Evolutionary conservation across 2,797 vertebrate species (phyloP), one percentile per base, ranked within the genome.

Genomic region (Dromococcyx pavoninus): DNA sequence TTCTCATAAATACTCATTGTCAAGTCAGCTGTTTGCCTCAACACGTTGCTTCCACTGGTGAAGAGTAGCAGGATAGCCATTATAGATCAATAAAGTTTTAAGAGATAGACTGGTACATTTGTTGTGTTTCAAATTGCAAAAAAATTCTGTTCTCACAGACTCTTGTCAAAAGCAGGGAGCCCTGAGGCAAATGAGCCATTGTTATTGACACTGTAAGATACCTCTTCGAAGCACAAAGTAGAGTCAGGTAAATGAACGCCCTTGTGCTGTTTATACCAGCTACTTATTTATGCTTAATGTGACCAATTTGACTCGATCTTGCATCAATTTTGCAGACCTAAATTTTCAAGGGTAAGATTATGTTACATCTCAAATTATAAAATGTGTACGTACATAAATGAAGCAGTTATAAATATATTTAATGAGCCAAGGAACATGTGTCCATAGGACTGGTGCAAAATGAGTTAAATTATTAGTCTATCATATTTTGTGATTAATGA

Each of bases 381-480:
- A 94, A 93, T 69, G 35, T 54, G 16, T 73, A 79, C 91, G 65
- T 72, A 67, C 27, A 27, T 71, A 91, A 89, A 85, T 58, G 80
- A 93, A 91, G 71, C 64, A 93, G 86, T 90, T 88, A 94, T 81
- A 89, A 94, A 89, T 80, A 61, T 80, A 53, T n/a, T 46, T 95
- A 97, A 97, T 98, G 96, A 96, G 80, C 86, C 10, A 23, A 72
- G 88, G 93, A 93, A 86, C 95, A 89, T 94, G 90, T 89, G 93
- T 75, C 92, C 75, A 79, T 81, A 74, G 89, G 89, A 96, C 95
- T 95, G 91, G 50, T 87, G 90, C 85, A 88, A 88, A 62, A 87
- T 94, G 97, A 97, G 98, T 98, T 98, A 98, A 97, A 96, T 97
- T 97, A 97, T 98, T 97, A 98, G 96, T 96, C 97, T 96, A 95